phyloP scores from a whole-genome alignment of 2,888 invertebrate genomes.

The Ophion slaviceki region DNA sequence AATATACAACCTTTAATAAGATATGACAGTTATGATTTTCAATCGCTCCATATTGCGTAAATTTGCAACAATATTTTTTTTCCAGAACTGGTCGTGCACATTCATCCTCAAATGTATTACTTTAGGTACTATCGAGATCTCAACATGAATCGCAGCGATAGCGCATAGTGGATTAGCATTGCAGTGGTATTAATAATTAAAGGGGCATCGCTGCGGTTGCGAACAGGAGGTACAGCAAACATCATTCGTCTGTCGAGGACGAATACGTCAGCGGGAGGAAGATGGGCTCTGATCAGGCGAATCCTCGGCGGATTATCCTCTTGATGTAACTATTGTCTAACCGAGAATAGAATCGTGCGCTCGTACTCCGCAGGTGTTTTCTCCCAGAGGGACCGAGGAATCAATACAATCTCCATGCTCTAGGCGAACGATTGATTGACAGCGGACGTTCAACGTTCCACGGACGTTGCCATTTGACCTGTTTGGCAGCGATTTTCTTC shows the following conservation, averaged over 20 bases:
- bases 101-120: too few species aligned
- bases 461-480: not conserved
- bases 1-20: too few species aligned
- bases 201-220: not conserved
- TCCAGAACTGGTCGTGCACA: too few species aligned
- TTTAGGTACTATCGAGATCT: not conserved
- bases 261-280: constrained; percentile 17
- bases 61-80: too few species aligned
- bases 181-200: not conserved
- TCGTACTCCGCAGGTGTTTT: constrained; percentile 29
- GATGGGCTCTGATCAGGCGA: constrained; percentile 8
- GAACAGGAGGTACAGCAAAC: not conserved
- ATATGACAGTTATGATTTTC: not conserved
- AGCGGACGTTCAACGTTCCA: not conserved
- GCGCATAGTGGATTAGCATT: too few species aligned
- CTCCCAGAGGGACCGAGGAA: constrained; percentile 36
- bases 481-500: too few species aligned
- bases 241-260: not conserved
- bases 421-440: constrained; percentile 9
- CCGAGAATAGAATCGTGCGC: constrained; percentile 34
- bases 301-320: constrained; percentile 32
- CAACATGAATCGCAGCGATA: not conserved
- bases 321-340: constrained; percentile 42
- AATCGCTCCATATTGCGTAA: too few species aligned
- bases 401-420: constrained; percentile 35